Base-by-base conservation (phyloP, 2,888 invertebrate genomes). In the Cryptocephalus primarius region DNA sequence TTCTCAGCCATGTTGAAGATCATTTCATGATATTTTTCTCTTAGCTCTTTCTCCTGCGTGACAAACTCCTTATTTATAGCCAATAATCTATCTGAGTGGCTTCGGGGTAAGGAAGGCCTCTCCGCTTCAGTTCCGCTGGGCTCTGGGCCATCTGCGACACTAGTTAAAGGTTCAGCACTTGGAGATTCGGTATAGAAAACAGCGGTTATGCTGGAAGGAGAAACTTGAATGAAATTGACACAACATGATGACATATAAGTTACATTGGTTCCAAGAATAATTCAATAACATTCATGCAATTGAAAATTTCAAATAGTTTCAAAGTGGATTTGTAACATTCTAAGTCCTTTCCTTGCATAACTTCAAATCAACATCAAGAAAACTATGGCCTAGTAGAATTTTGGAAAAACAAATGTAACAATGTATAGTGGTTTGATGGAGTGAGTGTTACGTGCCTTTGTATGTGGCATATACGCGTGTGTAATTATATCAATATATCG, bases 21-120 rank as follows among this genome's bases (percentile, higher is more conserved):
- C 54, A 78, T 75, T 59, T 90, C 88, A 67, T 89, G 87, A 69
- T 89, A 91, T 62, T 88, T 86, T 64, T 89, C 83, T 42, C 86
- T 80, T 51, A 93, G 67, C 51, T 88, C 87, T 40, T 80, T 76
- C 66, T 88, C 87, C 48, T 81, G 80, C 32, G 76, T 70, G 33
- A 83, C 77, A 50, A 86, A 84, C 52, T 85, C 85, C 46, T 77
- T 76, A 56, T 77, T 78, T 1, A 80, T 75, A 1, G 77, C 74
- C 36, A 83, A 65, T 45, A 83, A 60, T 8, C 83, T 73, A 55
- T 83, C 82, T 8, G 81, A 80, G 50, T 79, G 79, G 55, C 80
- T 82, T 49, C 80, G 70, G 0, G 79, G 78, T 32, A 80, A 59
- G 10, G 72, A 70, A 49, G 75, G 66, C 62, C 72, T 76, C 72